These are phyloP conservation scores for Mythimna impura DNA, from an alignment of 2,888 invertebrate species.

Conservation along the genomic window DNA sequence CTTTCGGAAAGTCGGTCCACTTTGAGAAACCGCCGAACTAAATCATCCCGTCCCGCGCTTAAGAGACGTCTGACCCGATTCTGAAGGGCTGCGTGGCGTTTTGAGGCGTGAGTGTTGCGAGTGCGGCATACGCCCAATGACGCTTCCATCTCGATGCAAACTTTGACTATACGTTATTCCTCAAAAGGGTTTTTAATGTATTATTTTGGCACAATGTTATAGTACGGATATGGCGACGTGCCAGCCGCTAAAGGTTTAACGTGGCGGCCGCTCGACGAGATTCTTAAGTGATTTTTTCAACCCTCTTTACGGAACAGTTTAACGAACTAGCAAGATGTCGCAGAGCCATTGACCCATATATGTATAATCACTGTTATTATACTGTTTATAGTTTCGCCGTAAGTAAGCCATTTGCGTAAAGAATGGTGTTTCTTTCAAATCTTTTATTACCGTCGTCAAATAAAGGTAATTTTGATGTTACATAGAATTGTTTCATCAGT, in stretches of 20 bases:
- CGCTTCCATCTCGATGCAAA: constrained; percentile 76
- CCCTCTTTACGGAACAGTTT: constrained; percentile 80
- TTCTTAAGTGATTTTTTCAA: constrained; percentile 88
- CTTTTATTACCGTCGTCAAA: constrained; percentile 61
- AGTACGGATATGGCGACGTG: constrained; percentile 79
- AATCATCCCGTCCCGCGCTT: constrained; percentile 79
- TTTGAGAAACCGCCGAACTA: constrained; percentile 84
- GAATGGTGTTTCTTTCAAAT: constrained; percentile 69
- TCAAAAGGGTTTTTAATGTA: constrained; percentile 86
- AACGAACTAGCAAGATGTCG: constrained; percentile 87
- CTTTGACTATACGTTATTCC: constrained; percentile 80
- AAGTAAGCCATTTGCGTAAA: constrained; percentile 76
- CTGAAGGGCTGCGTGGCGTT: constrained; percentile 76
- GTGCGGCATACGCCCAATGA: constrained; percentile 70
- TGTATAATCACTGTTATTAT: constrained; percentile 80
- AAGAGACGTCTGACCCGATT: constrained; percentile 82
- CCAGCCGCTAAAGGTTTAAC: constrained; percentile 87
- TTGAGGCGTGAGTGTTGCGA: constrained; percentile 68
- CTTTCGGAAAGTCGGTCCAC: constrained; percentile 84
- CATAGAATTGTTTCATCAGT: constrained; percentile 53
- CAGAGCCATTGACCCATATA: constrained; percentile 83
- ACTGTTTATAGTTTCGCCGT: constrained; percentile 77
- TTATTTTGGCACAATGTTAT: constrained; percentile 87
- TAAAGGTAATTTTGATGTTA: constrained; percentile 63
- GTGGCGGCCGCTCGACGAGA: constrained; percentile 79